A percentile compares a stretch with the other conserved stretches of the same genome.
Conservation (phyloP, 1,140 invertebrate species). For the Portunus trituberculatus region DNA sequence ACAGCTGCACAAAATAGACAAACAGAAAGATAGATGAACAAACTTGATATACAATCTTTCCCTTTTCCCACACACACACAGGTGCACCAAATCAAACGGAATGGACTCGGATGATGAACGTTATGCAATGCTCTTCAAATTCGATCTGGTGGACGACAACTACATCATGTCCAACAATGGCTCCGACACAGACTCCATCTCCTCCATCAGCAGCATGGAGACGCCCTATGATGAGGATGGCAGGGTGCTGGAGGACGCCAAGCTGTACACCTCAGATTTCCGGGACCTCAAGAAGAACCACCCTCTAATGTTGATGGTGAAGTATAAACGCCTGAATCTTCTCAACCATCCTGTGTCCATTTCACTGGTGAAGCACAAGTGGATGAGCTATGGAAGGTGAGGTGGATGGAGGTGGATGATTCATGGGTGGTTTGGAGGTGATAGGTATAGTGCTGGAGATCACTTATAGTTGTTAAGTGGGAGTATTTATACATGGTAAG, state of each 20-base stretch:
- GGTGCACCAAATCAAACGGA: conserved; percentile 80
- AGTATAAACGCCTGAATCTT: conserved; percentile 79
- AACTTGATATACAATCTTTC: no score
- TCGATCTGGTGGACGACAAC: conserved; percentile 83
- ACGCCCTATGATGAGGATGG: conserved; percentile 74
- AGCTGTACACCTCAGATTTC: conserved; percentile 78
- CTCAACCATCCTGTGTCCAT: conserved; percentile 82
- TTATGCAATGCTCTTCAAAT: conserved; percentile 81
- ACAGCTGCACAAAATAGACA: no score
- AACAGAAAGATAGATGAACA: no score
- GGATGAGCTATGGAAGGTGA: conserved; percentile 79
- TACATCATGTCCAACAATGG: conserved; percentile 79
- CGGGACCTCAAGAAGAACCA: conserved; percentile 82
- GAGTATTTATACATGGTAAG: no score
- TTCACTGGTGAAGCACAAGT: conserved; percentile 82
- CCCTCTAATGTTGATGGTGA: conserved; percentile 83
- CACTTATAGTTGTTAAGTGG: no score
- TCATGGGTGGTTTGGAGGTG: no score
- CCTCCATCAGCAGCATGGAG: conserved; percentile 38
- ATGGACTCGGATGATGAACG: conserved; percentile 79
- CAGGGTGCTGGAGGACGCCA: conserved; percentile 77
- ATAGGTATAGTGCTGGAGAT: no score
- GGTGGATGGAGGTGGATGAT: neutral
- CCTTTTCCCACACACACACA: neutral
- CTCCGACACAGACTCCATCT: conserved; percentile 50